Conservation (phyloP, 2,113 vertebrate species). For the Montifringilla adamsi region DNA sequence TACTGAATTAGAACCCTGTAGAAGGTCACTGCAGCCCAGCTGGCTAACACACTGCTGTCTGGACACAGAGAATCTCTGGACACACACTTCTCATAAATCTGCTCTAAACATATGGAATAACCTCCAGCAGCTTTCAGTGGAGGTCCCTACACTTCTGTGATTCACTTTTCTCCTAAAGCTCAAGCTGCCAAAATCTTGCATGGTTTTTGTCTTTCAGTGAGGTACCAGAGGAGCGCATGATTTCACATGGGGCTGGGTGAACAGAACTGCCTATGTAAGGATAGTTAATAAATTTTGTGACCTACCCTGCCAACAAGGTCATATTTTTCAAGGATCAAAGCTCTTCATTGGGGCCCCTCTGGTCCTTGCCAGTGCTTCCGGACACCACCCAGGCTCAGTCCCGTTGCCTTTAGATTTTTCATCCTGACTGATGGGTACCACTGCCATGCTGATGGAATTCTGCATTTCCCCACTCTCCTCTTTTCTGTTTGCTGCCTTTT, state of each 20-base stretch:
- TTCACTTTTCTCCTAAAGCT: neutral
- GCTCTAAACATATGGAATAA: neutral
- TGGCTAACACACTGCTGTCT: neutral
- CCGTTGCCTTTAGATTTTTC: fast-evolving
- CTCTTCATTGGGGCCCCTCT: neutral
- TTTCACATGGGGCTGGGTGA: neutral
- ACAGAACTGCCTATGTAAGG: neutral
- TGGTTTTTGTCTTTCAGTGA: neutral
- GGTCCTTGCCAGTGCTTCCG: neutral
- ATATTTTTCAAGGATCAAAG: neutral
- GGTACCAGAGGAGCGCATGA: neutral
- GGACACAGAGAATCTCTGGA: neutral
- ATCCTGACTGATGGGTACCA: neutral
- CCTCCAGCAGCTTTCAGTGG: neutral
- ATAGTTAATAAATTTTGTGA: neutral
- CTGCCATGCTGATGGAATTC: neutral
- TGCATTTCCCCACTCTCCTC: neutral
- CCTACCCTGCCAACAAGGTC: neutral
- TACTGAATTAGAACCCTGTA: neutral
- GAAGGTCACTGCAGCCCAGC: neutral
- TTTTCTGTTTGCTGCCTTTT: neutral
- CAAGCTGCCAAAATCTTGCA: neutral
- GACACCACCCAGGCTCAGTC: neutral
- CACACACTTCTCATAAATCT: neutral
- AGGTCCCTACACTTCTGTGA: neutral